Evolutionary conservation across 2,888 invertebrate species (phyloP), one percentile per base, ranked within the genome.

Genomic region (Harpalus rufipes): DNA sequence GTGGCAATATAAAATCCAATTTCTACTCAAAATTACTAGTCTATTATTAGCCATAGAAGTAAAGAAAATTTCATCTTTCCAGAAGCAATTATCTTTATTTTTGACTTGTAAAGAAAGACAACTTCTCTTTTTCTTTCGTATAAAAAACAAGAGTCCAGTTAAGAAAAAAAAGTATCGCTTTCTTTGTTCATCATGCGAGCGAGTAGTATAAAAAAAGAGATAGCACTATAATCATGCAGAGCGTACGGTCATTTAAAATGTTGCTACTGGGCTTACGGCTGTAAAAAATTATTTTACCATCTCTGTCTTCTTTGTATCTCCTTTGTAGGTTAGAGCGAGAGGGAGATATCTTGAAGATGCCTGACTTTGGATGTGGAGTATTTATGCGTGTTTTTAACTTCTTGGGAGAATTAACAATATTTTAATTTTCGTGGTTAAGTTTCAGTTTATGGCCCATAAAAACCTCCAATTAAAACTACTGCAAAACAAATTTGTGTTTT

Each of bases 241-340:
- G 72, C 44, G 72, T 80, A 85, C 85, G 85, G 85, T 85, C 85
- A 85, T 85, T 85, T 85, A 85, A 85, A 85, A 85, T 78, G 80
- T 85, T 79, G 85, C 85, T 85, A 85, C 85, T 56, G 85, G 85
- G 85, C 85, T 85, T 85, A 80, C 79, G 85, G 80, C 25, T 72
- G 85, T 85, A 85, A 85, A 85, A 85, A 85, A 85, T 80, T 44
- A 44, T 80, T 44, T 68, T 39, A 58, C 85, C 18, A 3, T 85
- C 79, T 61, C 68, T 79, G 51, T 84, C 51, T 65, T 0, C 65
- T n/a, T 16, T 76, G 72, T 10, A 18, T 14, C 21, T 14, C 10
- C 21, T n/a, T 25, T 16, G 18, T 32, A 51, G 44, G 44, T 51
- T 79, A 25, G 51, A 79, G 25, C 10, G 44, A 84, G 56, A 79